Base-by-base conservation (phyloP, 2,888 invertebrate genomes). In the Mythimna albipuncta region DNA sequence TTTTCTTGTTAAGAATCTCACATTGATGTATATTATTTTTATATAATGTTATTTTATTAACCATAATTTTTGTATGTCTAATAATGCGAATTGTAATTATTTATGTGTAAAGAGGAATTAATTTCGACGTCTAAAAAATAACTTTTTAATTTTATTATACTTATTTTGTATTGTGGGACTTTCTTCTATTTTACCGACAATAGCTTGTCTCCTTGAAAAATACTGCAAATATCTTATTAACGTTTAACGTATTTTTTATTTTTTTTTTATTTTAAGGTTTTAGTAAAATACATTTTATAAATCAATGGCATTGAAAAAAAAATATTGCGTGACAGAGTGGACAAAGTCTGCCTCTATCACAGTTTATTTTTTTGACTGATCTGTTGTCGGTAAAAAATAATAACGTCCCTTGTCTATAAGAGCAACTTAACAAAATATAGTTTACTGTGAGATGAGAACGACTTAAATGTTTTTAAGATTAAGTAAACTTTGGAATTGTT, bases 1-100 rank as follows among this genome's bases (percentile, higher is more conserved):
- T 19, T 75, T 75, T 82, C 68, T 64, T 32, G 63, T 72, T 84
- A 77, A 73, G 72, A 61, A 74, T 82, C 80, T 81, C 78, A 59
- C 64, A 61, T 32, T 70, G 57, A 67, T 77, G 50, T 80, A 72
- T 74, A 59, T 68, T 74, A 68, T 63, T 73, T 80, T 68, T 78
- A 70, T 77, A 66, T 59, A 21, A 66, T 11, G 67, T 72, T 81
- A 69, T 16, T 58, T 72, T 75, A 61, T 54, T 70, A 59, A 44
- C 9, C 26, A 58, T 54, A 38, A 19, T 21, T 54, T 67, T 74
- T 50, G 52, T 64, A 6, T 68, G 44, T 74, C 32, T 65, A 62
- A 55, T 50, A 67, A 67, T 59, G 54, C 0, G 13, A 57, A 44
- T 35, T 66, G 2, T 58, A 70, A 54, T 71, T 2, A 66, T 67